Base-by-base conservation (phyloP, 2,888 invertebrate genomes). In the Ophion slaviceki region DNA sequence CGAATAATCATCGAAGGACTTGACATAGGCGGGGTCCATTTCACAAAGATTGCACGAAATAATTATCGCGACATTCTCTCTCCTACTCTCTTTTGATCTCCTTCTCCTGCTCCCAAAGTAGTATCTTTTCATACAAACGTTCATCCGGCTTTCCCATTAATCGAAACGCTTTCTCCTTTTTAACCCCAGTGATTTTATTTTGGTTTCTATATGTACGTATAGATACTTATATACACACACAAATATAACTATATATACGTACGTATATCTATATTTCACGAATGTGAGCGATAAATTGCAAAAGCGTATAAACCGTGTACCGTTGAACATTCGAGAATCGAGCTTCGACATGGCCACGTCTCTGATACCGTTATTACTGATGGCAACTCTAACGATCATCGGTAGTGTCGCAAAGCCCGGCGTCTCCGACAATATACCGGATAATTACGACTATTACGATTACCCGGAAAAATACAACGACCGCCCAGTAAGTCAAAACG, bases 371-470 rank as follows among this genome's bases (percentile, higher is more conserved):
- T 62, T 89, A 72, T 67, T 88, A 61, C 62, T 87, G 62, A 85
- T 87, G 88, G 87, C 82, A 8, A 64, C 78, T 68, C 59, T 88
- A 62, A 76, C 81, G 5, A 76, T 82, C 59, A 84, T 85, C 36
- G 82, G 80, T 32, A 77, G 84, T 81, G 66, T 81, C 66, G 87
- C 85, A 0, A 88, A 88, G 57, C 82, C 87, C 32, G 88, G 67
- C 75, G 67, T 82, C n/a, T 45, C 85, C 17, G 85, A 84, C 17
- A 86, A 85, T 80, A 70, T 80, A 28, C 85, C 87, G 17, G 88
- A 86, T 77, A 84, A 86, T 68, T 88, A 87, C 72, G 89, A 89
- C 70, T 89, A 88, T 67, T 85, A 85, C 45, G 89, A 88, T 85
- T 88, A 88, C 80, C 62, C 87, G 17, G 82, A 66, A 10, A 89